Conservation (phyloP, 2,888 invertebrate species). For the Leucophenga montana region DNA sequence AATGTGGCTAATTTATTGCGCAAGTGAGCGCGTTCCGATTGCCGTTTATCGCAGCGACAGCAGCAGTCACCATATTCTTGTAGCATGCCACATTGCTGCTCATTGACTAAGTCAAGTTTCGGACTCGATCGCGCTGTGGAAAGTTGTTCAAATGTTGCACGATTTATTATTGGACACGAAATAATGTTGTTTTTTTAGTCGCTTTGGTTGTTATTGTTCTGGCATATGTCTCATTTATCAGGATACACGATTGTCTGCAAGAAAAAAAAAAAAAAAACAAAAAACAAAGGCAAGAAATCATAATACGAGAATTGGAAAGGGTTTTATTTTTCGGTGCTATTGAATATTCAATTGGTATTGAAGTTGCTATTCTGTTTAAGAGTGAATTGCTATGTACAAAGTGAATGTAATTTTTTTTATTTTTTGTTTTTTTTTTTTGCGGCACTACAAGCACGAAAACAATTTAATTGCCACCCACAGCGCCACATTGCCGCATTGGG, state of each 20-base stretch:
- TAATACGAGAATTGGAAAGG: conserved; percentile 23
- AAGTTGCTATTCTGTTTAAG: background rate
- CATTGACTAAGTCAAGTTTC: conserved; percentile 4
- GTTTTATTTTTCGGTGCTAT: conserved; percentile 15
- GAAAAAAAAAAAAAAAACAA: conserved; percentile 4
- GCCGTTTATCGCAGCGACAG: background rate
- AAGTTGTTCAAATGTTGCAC: conserved; percentile 24
- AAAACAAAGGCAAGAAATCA: background rate
- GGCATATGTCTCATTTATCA: conserved; percentile 31
- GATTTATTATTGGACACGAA: conserved; percentile 26
- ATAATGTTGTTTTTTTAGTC: background rate
- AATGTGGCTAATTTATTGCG: conserved; percentile 31
- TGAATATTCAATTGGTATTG: conserved; percentile 22
- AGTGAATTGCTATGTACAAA: conserved; percentile 2
- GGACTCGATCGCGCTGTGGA: conserved; percentile 12
- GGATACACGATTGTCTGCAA: conserved; percentile 31
- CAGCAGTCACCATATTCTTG: conserved; percentile 13
- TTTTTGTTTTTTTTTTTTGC: too few relatives aligned
- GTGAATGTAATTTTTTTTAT: conserved; percentile 9
- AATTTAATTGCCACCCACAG: conserved; percentile 37
- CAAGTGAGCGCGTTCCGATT: conserved; percentile 13
- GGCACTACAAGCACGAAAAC: conserved; percentile 22
- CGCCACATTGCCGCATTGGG: conserved; percentile 28
- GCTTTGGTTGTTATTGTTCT: conserved; percentile 8
- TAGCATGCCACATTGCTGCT: conserved; percentile 5